Percentiles rank a stretch among this genome's conserved stretches.
Evolutionary conservation across 2,797 vertebrate species (phyloP).

Genomic region (Siniperca scherzeri): DNA sequence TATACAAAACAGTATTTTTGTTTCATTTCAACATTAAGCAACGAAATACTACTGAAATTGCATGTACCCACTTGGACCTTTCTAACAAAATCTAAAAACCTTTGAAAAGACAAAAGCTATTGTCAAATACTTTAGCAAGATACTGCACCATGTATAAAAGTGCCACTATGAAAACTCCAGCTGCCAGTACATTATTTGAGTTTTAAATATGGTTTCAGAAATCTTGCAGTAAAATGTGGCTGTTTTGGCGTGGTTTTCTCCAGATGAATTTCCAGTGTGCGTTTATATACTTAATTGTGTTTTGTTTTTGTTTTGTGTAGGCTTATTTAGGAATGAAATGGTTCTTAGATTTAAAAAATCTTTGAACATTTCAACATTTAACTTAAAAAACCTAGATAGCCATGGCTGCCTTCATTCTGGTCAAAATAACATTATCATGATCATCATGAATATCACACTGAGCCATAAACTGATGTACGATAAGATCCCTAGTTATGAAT

Average conservation of each 20-base stretch:
- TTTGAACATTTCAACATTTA: not conserved
- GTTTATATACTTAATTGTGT: not conserved
- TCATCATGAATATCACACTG: slow-evolving; percentile 7
- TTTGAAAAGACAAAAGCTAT: not conserved
- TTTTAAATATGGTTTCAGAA: not conserved
- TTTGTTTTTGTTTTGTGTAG: not conserved
- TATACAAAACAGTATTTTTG: not conserved
- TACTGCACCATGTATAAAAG: slow-evolving; percentile 4
- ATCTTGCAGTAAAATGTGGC: slow-evolving; percentile 5
- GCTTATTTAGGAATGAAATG: not conserved
- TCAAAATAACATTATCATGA: not conserved
- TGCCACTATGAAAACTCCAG: not conserved
- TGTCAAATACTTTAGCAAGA: slow-evolving; percentile 2
- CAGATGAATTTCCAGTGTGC: not conserved
- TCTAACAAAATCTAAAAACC: slow-evolving; percentile 7
- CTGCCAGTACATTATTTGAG: slow-evolving; percentile 1
- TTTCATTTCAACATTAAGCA: not conserved
- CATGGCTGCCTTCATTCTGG: not conserved
- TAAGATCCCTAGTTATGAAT: not conserved
- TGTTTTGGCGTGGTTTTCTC: not conserved
- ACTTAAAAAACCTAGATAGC: not conserved
- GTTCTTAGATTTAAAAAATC: not conserved
- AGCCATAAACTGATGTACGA: slow-evolving; percentile 12
- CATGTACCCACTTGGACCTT: not conserved
- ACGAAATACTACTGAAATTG: not conserved